phyloP scores from a whole-genome alignment of 2,113 vertebrate genomes.

The Merops nubicus region DNA sequence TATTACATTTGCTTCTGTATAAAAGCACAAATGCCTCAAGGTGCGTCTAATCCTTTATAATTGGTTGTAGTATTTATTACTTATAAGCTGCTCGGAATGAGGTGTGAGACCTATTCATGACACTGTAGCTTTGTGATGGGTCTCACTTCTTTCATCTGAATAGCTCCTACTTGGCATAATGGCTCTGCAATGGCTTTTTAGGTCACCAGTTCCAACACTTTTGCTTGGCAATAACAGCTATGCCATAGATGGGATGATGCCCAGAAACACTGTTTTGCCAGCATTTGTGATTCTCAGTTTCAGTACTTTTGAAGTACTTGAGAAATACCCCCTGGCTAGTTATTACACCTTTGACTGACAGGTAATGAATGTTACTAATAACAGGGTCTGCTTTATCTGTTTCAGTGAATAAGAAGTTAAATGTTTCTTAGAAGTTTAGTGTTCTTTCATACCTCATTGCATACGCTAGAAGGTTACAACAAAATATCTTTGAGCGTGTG shows the following conservation, averaged over 20 bases:
- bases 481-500: neutral
- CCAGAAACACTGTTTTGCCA: slow-evolving; percentile 74
- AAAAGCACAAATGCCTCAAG: neutral
- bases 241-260: slow-evolving; percentile 78
- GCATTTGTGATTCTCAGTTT: slow-evolving; percentile 83
- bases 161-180: neutral
- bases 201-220: slow-evolving; percentile 76
- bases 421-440: neutral
- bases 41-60: neutral
- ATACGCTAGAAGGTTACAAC: neutral
- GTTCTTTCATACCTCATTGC: neutral
- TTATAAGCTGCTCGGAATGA: neutral
- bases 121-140: neutral
- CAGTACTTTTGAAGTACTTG: slow-evolving; percentile 86
- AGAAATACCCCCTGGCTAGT: slow-evolving; percentile 82
- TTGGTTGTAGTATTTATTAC: neutral
- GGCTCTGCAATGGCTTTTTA: slow-evolving; percentile 2
- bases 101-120: neutral
- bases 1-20: neutral
- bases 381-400: neutral
- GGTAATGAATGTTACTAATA: slow-evolving; percentile 66
- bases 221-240: slow-evolving; percentile 84
- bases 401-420: neutral
- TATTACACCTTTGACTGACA: slow-evolving; percentile 85
- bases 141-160: neutral